Conservation (phyloP, 2,113 vertebrate species). For the Lethenteron camtschaticum region DNA sequence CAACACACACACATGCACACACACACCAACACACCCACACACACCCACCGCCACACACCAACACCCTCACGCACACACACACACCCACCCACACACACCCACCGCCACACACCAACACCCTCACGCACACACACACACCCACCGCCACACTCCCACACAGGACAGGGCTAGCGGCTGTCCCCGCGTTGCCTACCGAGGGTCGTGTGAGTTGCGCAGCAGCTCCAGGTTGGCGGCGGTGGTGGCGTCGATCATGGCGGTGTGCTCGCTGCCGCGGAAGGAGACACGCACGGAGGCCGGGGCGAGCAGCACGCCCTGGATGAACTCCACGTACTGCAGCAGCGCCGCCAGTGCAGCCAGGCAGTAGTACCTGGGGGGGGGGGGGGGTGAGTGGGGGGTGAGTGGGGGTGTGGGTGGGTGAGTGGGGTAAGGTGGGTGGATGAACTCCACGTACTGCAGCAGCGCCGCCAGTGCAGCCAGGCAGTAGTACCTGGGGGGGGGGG, state of each 20-base stretch:
- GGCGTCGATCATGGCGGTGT: slow-evolving; percentile 83
- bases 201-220: slow-evolving; percentile 62
- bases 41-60: no score
- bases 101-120: no score
- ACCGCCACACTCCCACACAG: no score
- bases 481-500: slow-evolving; percentile 42
- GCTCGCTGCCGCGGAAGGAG: slow-evolving; percentile 68
- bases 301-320: slow-evolving; percentile 67
- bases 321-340: slow-evolving; percentile 79
- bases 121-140: no score
- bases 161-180: no score
- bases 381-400: no score
- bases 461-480: slow-evolving; percentile 72
- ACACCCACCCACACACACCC: no score
- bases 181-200: slow-evolving; percentile 43
- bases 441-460: slow-evolving; percentile 79
- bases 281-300: slow-evolving; percentile 77
- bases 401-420: no score
- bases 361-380: slow-evolving; percentile 50
- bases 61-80: no score
- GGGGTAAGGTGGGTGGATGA: slow-evolving; percentile 27
- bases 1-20: no score
- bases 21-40: no score
- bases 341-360: slow-evolving; percentile 72
- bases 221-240: slow-evolving; percentile 70